Base-by-base conservation (phyloP, 2,888 invertebrate genomes). In the Galerucella pusilla region DNA sequence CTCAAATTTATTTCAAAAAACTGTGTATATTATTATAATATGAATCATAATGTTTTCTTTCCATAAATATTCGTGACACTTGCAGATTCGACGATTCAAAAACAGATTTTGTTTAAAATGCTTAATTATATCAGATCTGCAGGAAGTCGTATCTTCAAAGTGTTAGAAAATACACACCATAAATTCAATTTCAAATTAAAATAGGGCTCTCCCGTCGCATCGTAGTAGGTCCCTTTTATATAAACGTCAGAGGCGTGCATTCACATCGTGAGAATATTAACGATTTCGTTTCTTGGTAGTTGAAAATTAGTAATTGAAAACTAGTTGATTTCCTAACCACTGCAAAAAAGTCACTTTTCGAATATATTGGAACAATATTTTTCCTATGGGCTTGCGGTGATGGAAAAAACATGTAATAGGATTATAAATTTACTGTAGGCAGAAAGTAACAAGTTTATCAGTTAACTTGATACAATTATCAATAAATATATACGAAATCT, bases 121-220 rank as follows among this genome's bases (percentile, higher is more conserved):
- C 74, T 84, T 86, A 86, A 86, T 86, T 86, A 42, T 42, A 86
- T 84, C 83, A 84, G 85, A 84, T 84, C 86, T 80, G 82, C 86
- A 83, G 86, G 86, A 85, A 83, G 81, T 84, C 85, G 81, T 81
- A 84, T 83, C 85, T 85, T 85, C 85, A 85, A 85, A 85, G 85
- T 85, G 85, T 84, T 84, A 85, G 83, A 83, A 85, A 85, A 84
- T 85, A 84, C 84, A 83, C 85, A 83, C 83, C 83, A 81, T 81
- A 85, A 86, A 87, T 86, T 85, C 85, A 86, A 86, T 87, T 85
- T 85, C 83, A 82, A 79, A 84, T 85, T 85, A 85, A 85, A 85
- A 84, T 84, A 80, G 85, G 83, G 85, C 85, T 72, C 60, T 72
- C 64, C 25, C 59, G 65, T 65, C 64, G 64, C 46, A 46, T 46